These are phyloP conservation scores for Saguinus midas DNA, from an alignment of 2,113 vertebrate species.

Conservation along the genomic window DNA sequence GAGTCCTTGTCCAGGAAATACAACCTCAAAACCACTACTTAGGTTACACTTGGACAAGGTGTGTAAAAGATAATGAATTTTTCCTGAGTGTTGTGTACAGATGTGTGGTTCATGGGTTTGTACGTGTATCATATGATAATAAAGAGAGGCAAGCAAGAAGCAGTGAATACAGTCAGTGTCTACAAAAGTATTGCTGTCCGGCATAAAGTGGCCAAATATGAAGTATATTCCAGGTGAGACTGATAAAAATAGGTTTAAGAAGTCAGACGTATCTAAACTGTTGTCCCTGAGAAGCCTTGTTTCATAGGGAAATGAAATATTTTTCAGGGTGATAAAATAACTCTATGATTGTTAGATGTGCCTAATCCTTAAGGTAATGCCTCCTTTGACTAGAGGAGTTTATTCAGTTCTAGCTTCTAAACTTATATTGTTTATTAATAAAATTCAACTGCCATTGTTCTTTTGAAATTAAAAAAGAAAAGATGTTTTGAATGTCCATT, in stretches of 20 bases:
- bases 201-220: too few species aligned
- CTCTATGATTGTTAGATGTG: not conserved
- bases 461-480: conserved; percentile 10
- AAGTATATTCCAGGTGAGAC: not conserved
- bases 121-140: too few species aligned
- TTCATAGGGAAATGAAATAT: not conserved
- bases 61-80: not conserved
- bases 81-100: not conserved
- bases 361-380: not conserved
- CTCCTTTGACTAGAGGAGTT: not conserved
- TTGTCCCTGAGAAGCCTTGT: not conserved
- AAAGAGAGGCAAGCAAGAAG: not conserved
- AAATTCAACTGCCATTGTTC: not conserved
- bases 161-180: not conserved
- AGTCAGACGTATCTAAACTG: not conserved
- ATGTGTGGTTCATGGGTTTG: not conserved
- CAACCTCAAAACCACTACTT: not conserved
- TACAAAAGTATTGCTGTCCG: not conserved
- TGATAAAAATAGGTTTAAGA: not conserved
- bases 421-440: not conserved
- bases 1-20: not conserved
- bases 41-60: not conserved
- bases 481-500: not conserved
- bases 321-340: not conserved
- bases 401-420: conserved; percentile 15